Evolutionary conservation across 2,113 vertebrate genomes (phyloP), one percentile per base, ranked within the genome.

Genomic region (Chaetodon auriga): DNA sequence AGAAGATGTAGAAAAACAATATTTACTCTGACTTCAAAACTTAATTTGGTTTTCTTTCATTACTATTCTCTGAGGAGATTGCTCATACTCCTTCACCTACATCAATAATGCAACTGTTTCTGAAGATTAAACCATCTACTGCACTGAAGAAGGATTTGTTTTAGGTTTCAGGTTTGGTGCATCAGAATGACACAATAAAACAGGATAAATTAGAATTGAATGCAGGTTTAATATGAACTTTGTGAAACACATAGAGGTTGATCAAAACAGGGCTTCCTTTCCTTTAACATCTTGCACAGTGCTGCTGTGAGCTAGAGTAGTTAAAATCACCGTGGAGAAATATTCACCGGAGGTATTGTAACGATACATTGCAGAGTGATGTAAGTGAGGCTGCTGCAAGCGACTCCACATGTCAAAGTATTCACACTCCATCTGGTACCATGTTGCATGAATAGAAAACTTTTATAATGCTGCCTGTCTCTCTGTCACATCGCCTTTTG

Each of bases 361-460:
- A 30, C 51, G 66, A 23, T 35, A 41, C n/a, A 46, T 66, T 60
- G 65, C 16, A 48, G 25, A 25, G 68, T 62, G 75, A 36, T 62
- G 41, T 55, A 61, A 66, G 72, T 41, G 49, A 45, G 11, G 55
- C 23, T 48, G 21, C 62, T 36, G 48, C 16, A 7, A 35, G 46
- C n/a, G 1, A 30, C 51, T 73, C 35, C 16, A 48, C 48, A 15
- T 48, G 51, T 68, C 61, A 68, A 21, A 58, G 38, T 4, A 64
- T 77, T 64, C 72, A 41, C 45, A 30, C 7, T 38, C 19, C 68
- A 54, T 74, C 61, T 73, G 81, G 1, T 83, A 11, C 73, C 25
- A 57, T 46, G 18, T 41, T 57, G 60, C 16, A 15, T 48, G 49
- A 65, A 9, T 35, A 66, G 57, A 58, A 78, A 78, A 78, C 68